Conservation (phyloP, 2,113 vertebrate genomes). For the Megaceryle maxima region DNA sequence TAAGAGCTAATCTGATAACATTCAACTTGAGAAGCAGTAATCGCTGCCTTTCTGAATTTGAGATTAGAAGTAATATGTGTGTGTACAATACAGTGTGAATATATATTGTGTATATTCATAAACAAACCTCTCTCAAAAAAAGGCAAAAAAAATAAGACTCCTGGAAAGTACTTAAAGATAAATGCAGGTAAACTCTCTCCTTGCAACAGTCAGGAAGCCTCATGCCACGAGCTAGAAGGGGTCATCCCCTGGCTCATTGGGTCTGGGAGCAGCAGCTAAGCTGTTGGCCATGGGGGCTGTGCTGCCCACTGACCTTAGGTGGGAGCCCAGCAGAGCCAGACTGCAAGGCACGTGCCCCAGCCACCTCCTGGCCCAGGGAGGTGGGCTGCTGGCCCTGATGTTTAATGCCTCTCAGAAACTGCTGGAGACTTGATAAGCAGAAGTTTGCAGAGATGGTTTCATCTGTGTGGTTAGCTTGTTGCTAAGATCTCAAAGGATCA, state of each 20-base stretch:
- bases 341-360: fast-evolving
- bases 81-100: background rate
- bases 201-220: background rate
- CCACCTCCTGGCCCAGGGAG: fast-evolving
- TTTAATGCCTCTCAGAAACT: background rate
- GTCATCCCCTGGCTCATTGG: fast-evolving
- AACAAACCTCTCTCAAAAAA: background rate
- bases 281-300: fast-evolving
- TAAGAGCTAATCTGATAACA: background rate
- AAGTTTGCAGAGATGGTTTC: fast-evolving
- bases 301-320: fast-evolving
- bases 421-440: background rate
- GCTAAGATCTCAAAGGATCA: background rate
- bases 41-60: background rate
- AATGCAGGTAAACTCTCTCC: background rate
- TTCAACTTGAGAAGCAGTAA: background rate
- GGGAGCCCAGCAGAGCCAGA: background rate
- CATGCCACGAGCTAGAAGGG: background rate
- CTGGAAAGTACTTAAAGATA: background rate
- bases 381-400: fast-evolving
- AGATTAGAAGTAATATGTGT: background rate
- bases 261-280: background rate
- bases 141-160: background rate
- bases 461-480: background rate
- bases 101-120: too few species aligned